Evolutionary conservation across 1,140 invertebrate genomes (phyloP), one percentile per base, ranked within the genome.

Genomic region (Phymorhynchus buccinoides): DNA sequence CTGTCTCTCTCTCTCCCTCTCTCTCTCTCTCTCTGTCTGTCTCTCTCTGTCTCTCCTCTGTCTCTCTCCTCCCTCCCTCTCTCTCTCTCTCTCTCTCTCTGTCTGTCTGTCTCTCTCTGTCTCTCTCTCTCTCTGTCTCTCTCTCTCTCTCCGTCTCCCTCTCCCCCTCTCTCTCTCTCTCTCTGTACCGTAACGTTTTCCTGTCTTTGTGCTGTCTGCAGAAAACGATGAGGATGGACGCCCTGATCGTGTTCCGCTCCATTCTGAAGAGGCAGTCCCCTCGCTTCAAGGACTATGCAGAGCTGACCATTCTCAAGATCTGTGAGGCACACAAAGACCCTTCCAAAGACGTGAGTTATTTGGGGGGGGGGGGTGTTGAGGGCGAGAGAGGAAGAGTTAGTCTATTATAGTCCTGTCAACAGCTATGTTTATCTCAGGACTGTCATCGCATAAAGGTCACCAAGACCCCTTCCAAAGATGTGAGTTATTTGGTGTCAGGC

Each of bases 291-390:
- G 95, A 96, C 89, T 99, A 97, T 93, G 95, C 97, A 35, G 97
- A 99, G 93, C 94, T 99, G 14, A 96, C 98, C 32, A 95, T 98
- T 79, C 93, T 98, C 35, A 96, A 96, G 93, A 96, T 98, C 30
- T 95, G 98, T 84, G 95, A 97, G 90, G 96, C 96, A 86, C 97
- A 98, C 93, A 96, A 96, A 88, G 95, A 96, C 88, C 93, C 95
- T 82, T 96, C 95, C 90, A 96, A 96, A 92, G 96, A 97, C 93
- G 96, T 97, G 93, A 90, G 93, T 80, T 3, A 4, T 62, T 62
- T 62, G 48, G 22, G 2, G 22, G 48, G 22, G 22, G 2, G n/a
- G n/a, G 48, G 48, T 18, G 48, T 52, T 9, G 48, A 18, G 48
- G 48, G 22, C 12, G 48, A 52, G 22, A 52, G 22, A 52, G 12